Evolutionary conservation across 2,797 vertebrate genomes (phyloP), one percentile per base, ranked within the genome.

Genomic region (Muscicapa comitata): DNA sequence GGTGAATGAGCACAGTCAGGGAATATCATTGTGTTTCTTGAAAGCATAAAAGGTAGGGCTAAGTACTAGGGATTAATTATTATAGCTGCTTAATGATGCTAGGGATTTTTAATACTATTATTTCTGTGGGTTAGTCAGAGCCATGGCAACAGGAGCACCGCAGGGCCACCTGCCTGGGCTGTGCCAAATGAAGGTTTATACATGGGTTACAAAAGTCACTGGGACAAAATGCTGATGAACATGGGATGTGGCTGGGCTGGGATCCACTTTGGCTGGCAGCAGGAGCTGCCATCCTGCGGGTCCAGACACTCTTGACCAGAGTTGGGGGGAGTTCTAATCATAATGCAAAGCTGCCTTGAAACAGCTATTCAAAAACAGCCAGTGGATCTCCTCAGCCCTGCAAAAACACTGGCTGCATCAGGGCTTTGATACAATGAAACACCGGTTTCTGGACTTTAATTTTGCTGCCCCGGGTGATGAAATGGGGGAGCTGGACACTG

Each of bases 1-100:
- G 83, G 38, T 81, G 51, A 88, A 59, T 19, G 13, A 95, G 58
- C 54, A 61, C 50, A 85, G 77, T 40, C 62, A 76, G 74, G 18
- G 63, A 94, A 93, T 59, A 75, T 85, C 84, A 70, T 33, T 7
- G 6, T 53, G 40, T 70, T 72, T 76, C 77, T 84, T 90, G 77
- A 73, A 95, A 94, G 42, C 57, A 45, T 86, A 70, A 80, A 90
- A 93, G 83, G 70, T 55, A 83, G n/a, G n/a, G 17, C 70, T 76
- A 82, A 90, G 35, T 59, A 63, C 16, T 63, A 45, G 57, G 78
- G 42, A 86, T 85, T 92, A 92, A 79, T 94, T 66, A 67, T 79
- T 92, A 63, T 17, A 79, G 55, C 43, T 77, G 58, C 29, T 87
- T 90, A 92, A 79, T 76, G 63, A 90, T 66, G 71, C 59, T 73